Evolutionary conservation across 2,797 vertebrate species (phyloP).

Genomic region (Coccyzus lansbergi): DNA sequence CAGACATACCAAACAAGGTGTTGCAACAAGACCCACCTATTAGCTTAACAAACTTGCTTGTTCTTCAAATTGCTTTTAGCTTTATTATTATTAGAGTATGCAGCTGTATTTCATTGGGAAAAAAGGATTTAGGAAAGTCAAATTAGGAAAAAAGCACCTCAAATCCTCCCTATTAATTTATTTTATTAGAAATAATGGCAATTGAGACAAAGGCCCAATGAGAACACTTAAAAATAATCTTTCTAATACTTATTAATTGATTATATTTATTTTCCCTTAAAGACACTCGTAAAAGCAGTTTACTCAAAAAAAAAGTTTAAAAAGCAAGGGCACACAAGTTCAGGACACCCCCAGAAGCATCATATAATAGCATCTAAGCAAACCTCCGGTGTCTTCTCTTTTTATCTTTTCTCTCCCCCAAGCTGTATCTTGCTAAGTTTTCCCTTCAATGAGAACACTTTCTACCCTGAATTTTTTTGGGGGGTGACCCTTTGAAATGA

Average conservation of each 20-base stretch:
- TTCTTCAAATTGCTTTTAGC: neutral
- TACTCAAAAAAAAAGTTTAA: neutral
- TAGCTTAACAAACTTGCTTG: neutral
- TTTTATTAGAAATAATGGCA: neutral
- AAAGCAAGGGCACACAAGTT: neutral
- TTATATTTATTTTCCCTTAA: constrained; percentile 3
- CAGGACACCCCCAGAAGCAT: neutral
- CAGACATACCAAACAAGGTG: neutral
- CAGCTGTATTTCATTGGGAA: neutral
- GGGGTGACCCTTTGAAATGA: neutral
- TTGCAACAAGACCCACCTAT: neutral
- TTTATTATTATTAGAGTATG: neutral
- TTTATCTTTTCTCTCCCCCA: neutral
- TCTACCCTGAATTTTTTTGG: neutral
- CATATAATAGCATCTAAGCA: neutral
- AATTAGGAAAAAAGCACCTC: neutral
- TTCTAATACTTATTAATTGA: neutral
- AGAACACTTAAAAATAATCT: neutral
- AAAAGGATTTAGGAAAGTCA: neutral
- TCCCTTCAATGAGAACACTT: neutral
- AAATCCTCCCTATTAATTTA: rapidly evolving
- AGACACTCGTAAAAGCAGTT: neutral
- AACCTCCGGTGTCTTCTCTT: neutral
- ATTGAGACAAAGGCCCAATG: neutral
- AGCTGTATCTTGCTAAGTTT: neutral